Evolutionary conservation across 2,797 vertebrate genomes (phyloP), one percentile per base, ranked within the genome.

Genomic region (Lacerta viridis): DNA sequence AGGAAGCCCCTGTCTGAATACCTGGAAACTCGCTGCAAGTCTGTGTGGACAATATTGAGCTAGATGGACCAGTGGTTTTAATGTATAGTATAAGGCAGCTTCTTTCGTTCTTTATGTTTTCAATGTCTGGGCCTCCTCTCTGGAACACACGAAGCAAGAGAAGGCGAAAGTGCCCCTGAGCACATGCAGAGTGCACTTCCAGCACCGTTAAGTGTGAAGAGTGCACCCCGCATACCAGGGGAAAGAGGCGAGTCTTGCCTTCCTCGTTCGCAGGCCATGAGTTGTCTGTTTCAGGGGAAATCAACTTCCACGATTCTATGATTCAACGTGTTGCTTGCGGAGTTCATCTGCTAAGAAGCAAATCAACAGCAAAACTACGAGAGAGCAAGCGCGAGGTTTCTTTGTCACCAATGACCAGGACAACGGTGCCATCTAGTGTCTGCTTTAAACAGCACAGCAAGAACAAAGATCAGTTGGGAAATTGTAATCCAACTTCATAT

Each of bases 361-460:
- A 69, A 50, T 23, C 64, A 79, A 79, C 79, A 86, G 29, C 66
- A 71, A 86, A 80, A 80, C 43, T 50, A 71, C 1, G 10, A 9
- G 17, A 69, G 25, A 64, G 36, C 17, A 29, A 13, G 13, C 36
- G 3, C 36, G 27, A 29, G 1, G 7, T 7, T 59, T 59, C 18
- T 33, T 46, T 46, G 10, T 4, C 15, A n/a, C 18, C 59, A 0
- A 8, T 64, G 39, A 9, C 46, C 3, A 6, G 79, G 41, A 23
- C n/a, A 39, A 76, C 3, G 11, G 25, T 76, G 23, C 88, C 88
- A 55, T 76, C 88, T 89, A 81, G 78, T 39, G 88, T 29, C 71
- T 25, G 17, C 17, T 55, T 33, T n/a, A 11, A 72, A 36, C 18
- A 61, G 41, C 13, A 18, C 6, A 8, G 5, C 50, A 55, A 46